Percentiles rank a stretch among this genome's conserved stretches.
Evolutionary conservation across 2,113 vertebrate genomes (phyloP).

Genomic region (Lophochroa leadbeateri): DNA sequence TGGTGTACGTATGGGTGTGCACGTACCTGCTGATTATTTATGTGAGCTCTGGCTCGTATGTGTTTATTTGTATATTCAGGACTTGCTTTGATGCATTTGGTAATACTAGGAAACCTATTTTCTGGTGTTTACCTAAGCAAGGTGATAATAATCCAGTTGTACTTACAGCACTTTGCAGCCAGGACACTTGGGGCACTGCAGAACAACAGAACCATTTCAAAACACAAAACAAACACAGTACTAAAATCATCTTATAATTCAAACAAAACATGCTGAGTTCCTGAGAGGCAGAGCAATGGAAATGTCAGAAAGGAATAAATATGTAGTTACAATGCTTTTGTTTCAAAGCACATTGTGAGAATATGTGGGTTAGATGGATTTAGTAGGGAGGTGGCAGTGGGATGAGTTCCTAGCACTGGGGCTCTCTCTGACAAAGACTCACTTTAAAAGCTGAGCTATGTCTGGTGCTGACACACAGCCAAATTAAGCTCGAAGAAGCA

Average conservation of each 20-base stretch:
- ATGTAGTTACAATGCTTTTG: background rate
- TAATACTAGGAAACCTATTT: background rate
- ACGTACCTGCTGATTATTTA: background rate
- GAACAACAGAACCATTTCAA: slow-evolving; percentile 36
- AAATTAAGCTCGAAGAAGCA: background rate
- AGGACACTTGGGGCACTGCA: slow-evolving; percentile 58
- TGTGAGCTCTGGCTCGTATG: background rate
- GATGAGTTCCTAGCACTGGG: background rate
- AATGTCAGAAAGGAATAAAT: background rate
- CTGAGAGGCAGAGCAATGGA: background rate
- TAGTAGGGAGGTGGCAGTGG: background rate
- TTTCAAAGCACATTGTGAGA: background rate
- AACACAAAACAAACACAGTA: background rate
- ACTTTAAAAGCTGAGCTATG: background rate
- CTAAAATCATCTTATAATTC: slow-evolving; percentile 1
- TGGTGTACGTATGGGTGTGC: background rate
- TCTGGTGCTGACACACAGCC: background rate
- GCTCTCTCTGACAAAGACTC: background rate
- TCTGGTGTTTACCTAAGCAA: background rate
- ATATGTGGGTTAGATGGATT: background rate
- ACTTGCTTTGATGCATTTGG: background rate
- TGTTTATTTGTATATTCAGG: background rate
- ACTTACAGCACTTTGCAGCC: background rate
- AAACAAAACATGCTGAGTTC: background rate
- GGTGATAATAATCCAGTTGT: background rate